Percentiles rank a stretch among this genome's conserved stretches.
These are phyloP conservation scores for Cetoscarus ocellatus DNA, from an alignment of 2,797 vertebrate genomes.

Conservation along the genomic window DNA sequence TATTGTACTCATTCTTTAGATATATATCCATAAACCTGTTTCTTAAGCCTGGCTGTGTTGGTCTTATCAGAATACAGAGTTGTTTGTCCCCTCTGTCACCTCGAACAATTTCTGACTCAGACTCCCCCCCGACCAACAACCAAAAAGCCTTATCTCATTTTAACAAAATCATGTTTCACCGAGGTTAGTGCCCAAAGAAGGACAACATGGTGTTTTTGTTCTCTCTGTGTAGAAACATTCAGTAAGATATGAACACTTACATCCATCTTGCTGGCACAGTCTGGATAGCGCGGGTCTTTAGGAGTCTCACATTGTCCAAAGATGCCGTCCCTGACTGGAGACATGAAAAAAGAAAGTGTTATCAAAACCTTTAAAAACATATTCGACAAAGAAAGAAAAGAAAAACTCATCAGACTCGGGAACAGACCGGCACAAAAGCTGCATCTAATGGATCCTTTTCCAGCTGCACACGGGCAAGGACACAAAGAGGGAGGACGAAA, in stretches of 20 bases:
- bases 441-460: neutral
- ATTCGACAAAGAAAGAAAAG: too few species aligned
- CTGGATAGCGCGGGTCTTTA: slow-evolving; percentile 92
- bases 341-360: slow-evolving; percentile 36
- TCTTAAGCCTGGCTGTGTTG: neutral
- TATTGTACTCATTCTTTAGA: too few species aligned
- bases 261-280: slow-evolving; percentile 95
- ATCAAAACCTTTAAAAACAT: slow-evolving; percentile 21
- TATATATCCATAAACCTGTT: neutral
- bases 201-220: slow-evolving; percentile 2
- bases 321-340: slow-evolving; percentile 86
- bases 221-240: slow-evolving; percentile 9
- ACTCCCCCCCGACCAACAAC: neutral
- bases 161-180: slow-evolving; percentile 29
- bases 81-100: slow-evolving; percentile 1
- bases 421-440: slow-evolving; percentile 19
- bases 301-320: slow-evolving; percentile 93
- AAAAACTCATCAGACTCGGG: neutral
- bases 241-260: slow-evolving; percentile 81
- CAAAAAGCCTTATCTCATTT: slow-evolving; percentile 34
- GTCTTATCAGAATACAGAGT: neutral
- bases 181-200: slow-evolving; percentile 28
- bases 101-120: neutral
- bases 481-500: neutral
- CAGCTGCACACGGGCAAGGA: too few species aligned